A percentile compares a stretch with the other conserved stretches of the same genome.
Evolutionary conservation across 92 coral and sea anemone genomes (phyloP).

Genomic region (Bergia puertoricense): DNA sequence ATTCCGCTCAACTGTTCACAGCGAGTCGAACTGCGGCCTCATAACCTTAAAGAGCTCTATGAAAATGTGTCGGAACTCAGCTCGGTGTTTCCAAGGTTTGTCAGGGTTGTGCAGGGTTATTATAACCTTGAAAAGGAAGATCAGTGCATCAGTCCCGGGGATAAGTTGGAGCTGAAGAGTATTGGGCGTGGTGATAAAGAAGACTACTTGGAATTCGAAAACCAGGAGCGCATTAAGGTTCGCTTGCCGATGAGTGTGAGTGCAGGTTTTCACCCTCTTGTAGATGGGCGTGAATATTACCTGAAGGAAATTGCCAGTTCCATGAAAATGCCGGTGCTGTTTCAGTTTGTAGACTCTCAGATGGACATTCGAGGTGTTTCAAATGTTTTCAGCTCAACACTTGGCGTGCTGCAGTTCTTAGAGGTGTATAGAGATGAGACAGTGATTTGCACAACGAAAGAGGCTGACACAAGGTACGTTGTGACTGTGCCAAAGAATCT

Average conservation of each 20-base stretch:
- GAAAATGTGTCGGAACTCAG: conserved; percentile 79
- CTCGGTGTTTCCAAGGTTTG: conserved; percentile 68
- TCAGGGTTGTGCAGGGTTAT: conserved; percentile 91
- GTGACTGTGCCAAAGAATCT: conserved; percentile 85
- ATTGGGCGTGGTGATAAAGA: conserved; percentile 66
- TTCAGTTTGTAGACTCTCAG: conserved; percentile 76
- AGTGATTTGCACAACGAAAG: conserved; percentile 85
- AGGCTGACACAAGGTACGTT: conserved; percentile 60
- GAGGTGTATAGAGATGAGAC: conserved; percentile 68
- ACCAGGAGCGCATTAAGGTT: conserved; percentile 68
- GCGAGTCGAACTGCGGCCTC: conserved; percentile 90
- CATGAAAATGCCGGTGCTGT: conserved; percentile 65
- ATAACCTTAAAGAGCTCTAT: conserved; percentile 73
- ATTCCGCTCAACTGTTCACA: conserved; percentile 90
- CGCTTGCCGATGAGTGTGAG: conserved; percentile 70
- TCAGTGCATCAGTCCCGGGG: conserved; percentile 83
- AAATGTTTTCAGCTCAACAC: conserved; percentile 69
- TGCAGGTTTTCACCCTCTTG: conserved; percentile 91
- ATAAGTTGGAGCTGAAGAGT: conserved; percentile 73
- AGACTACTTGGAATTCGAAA: conserved; percentile 58
- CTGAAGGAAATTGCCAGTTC: conserved; percentile 66
- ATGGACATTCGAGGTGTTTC: conserved; percentile 56
- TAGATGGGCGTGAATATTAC: conserved; percentile 93
- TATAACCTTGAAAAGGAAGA: conserved; percentile 72
- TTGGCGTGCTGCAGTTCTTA: conserved; percentile 72